Base-by-base conservation (phyloP, 1,140 invertebrate species). In the Gryon sp. region DNA sequence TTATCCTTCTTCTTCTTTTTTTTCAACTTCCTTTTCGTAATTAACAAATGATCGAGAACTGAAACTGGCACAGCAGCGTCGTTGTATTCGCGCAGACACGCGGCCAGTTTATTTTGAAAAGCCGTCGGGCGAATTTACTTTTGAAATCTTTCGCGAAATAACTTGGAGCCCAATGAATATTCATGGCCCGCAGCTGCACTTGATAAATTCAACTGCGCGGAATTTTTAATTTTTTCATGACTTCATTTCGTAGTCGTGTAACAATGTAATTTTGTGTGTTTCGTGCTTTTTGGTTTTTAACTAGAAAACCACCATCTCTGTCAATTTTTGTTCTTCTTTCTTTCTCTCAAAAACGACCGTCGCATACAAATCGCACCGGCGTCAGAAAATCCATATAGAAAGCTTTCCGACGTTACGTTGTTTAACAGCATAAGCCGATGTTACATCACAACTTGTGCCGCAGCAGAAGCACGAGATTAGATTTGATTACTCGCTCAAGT, bases 401-500 rank as follows among this genome's bases (percentile, higher is more conserved):
- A 40, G 7, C 36, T 26, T 34, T 48, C 14, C 16, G 6, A 34
- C 11, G 9, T 9, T 12, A 20, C 40, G 53, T 40, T 55, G 43
- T 59, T 48, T 22, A 63, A 46, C 73, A 73, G 32, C 52, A 55
- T 80, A 82, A 82, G 72, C 79, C 57, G 62, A 79, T 76, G 69
- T 80, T 80, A 83, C 81, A 81, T 81, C 65, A 72, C 76, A 76
- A 80, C 76, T 81, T 79, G 78, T 36, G 34, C 30, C 60, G 36
- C 30, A 62, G 77, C 76, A 79, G 76, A 79, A 80, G 74, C 28
- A 16, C 19, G 18, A 76, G 77, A 83, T 84, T 82, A 82, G 78
- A 85, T 85, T 85, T 82, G 80, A 85, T 85, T 84, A 85, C 79
- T 53, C 38, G n/a, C n/a, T n/a, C 3, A 38, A 73, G 74, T 72